A percentile compares a stretch with the other conserved stretches of the same genome.
phyloP scores from a whole-genome alignment of 2,888 invertebrate genomes.

The Galeopsomyia nigrocyanea region DNA sequence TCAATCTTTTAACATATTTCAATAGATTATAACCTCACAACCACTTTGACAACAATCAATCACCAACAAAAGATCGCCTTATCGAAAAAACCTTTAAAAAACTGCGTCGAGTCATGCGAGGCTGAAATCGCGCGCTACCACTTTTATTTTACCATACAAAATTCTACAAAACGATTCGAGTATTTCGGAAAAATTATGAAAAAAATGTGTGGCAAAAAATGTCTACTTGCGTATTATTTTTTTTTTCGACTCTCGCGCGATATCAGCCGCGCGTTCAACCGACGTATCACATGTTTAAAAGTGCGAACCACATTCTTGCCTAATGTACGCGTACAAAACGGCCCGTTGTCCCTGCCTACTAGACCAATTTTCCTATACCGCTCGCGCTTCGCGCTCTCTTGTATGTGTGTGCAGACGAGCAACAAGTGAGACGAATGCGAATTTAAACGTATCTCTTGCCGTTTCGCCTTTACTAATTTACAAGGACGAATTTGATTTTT shows the following conservation, averaged over 20 bases:
- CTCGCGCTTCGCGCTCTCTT: slow-evolving; percentile 2
- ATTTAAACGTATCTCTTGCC: slow-evolving; percentile 19
- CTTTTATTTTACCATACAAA: neutral
- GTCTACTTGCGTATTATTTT: neutral
- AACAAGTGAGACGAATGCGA: slow-evolving; percentile 36
- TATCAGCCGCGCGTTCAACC: slow-evolving; percentile 46
- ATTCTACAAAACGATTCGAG: neutral
- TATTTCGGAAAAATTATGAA: neutral
- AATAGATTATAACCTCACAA: slow-evolving; percentile 66
- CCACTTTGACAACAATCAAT: slow-evolving; percentile 67
- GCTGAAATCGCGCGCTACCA: slow-evolving; percentile 11
- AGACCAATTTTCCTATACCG: neutral
- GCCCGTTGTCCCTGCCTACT: slow-evolving; percentile 1
- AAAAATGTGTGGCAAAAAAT: neutral
- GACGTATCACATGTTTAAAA: slow-evolving; percentile 65
- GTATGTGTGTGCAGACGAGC: slow-evolving; percentile 27
- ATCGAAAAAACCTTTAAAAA: slow-evolving; percentile 61
- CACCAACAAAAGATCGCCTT: slow-evolving; percentile 63
- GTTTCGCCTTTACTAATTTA: slow-evolving; percentile 19
- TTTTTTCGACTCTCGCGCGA: slow-evolving; percentile 1
- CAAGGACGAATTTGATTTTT: slow-evolving; percentile 11
- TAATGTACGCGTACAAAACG: slow-evolving; percentile 36
- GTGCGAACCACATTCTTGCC: slow-evolving; percentile 57
- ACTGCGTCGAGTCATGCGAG: slow-evolving; percentile 52
- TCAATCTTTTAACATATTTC: slow-evolving; percentile 57